Percentiles rank a stretch among this genome's conserved stretches.
Evolutionary conservation across 1,140 invertebrate species (phyloP).

Genomic region (Batillaria attramentaria): DNA sequence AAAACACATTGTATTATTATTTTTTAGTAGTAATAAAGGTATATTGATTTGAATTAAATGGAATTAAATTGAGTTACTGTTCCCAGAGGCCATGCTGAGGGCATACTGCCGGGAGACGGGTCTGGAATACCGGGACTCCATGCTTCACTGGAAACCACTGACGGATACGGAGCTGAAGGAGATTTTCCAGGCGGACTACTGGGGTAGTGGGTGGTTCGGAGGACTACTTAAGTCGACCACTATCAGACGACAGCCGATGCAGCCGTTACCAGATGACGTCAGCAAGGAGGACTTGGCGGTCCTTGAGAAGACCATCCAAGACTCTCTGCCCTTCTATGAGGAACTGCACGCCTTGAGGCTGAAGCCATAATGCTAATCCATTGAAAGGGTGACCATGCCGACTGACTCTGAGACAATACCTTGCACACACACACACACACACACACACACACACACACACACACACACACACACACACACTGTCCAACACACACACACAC

Average conservation of each 20-base stretch:
- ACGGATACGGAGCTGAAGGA: not conserved
- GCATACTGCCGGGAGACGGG: not conserved
- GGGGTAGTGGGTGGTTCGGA: not conserved
- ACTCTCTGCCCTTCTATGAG: not conserved
- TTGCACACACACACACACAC: not conserved
- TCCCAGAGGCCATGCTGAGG: not conserved
- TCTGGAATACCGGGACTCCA: slow-evolving; percentile 4
- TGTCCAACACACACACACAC: slow-evolving; percentile 11
- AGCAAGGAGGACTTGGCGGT: not conserved
- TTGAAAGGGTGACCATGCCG: not conserved
- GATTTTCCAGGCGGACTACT: not conserved
- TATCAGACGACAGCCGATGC: not conserved
- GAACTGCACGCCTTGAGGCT: not conserved
- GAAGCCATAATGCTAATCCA: not conserved
- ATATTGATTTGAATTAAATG: no score
- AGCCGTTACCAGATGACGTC: not conserved
- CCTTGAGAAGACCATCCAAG: not conserved
- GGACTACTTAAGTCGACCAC: not conserved
- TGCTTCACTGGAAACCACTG: not conserved
- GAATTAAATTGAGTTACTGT: not conserved
- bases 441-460: not conserved
- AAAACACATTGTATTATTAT: no score
- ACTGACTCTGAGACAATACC: not conserved
- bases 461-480: slow-evolving; percentile 13
- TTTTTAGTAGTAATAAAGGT: no score